These are phyloP conservation scores for Acyrthosiphon pisum DNA, from an alignment of 1,140 invertebrate species.

Conservation along the genomic window DNA sequence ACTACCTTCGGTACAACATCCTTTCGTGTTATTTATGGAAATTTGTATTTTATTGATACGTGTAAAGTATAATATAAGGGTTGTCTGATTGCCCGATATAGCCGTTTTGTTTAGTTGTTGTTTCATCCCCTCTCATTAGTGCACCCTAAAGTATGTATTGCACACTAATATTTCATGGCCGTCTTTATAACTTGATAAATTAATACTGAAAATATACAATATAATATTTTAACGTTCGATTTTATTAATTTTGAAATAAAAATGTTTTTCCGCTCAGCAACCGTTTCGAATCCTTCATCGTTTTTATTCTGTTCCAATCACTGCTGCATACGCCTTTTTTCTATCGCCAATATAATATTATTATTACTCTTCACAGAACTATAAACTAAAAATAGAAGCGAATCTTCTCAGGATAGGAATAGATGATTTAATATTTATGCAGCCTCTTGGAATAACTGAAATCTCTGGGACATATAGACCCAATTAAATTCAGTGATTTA, in stretches of 20 bases:
- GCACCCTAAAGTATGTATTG: background rate
- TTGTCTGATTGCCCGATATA: background rate
- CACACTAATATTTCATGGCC: background rate
- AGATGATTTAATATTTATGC: background rate
- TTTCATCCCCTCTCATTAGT: background rate
- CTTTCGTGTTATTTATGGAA: background rate
- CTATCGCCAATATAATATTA: no score
- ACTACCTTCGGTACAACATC: no score
- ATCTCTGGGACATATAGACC: background rate
- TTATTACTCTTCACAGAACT: no score
- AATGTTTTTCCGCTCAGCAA: no score
- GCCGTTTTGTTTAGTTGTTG: background rate
- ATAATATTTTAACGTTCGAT: background rate
- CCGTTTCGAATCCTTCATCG: background rate
- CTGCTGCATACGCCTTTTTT: no score
- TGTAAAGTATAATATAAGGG: background rate
- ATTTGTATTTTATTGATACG: background rate
- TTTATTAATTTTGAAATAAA: no score
- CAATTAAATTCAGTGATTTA: background rate
- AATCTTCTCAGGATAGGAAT: no score
- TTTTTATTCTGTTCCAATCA: no score
- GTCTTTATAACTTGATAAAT: constrained; percentile 15
- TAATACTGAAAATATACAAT: background rate
- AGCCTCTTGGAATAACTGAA: background rate
- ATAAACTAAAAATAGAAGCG: no score